Base-by-base conservation (phyloP, 1,140 invertebrate species). In the Proales similis region DNA sequence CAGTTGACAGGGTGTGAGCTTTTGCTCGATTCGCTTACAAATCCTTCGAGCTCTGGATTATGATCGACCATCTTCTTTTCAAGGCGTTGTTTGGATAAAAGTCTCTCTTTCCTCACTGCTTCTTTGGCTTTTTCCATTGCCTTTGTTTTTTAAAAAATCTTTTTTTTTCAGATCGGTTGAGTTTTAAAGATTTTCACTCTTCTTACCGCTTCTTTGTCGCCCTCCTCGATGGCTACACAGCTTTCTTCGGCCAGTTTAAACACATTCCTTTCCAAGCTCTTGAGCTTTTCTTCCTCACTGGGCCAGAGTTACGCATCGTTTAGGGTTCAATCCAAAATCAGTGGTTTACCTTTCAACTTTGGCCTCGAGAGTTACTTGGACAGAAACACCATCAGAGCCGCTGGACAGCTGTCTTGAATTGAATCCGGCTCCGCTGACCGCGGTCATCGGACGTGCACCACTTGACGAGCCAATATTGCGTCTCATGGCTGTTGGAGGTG, bases 81-180 rank as follows among this genome's bases (percentile, higher is more conserved):
- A 74, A 94, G 90, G 68, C 91, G 86, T 70, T 91, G 81, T 65
- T 86, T 79, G 60, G 90, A 88, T n/a, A 96, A 73, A 64, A 84
- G 85, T 64, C 74, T 65, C 74, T 98, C 93, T 72, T 94, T 85
- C 6, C 87, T 82, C 0, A 88, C 90, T 12, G 92, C 91, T 77
- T 98, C 92, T 76, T 95, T 94, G 0, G 92, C 93, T 74, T 91
- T 87, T 48, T 90, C 86, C 27, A 98, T 74, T 0, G 90, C 51
- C 49, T 53, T 9, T 36, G 9, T 36, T 30, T 17, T 7, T 32
- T 3, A 53, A 53, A 53, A 33, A 9, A 36, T 5, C 17, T 2
- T 33, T 22, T 11, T 14, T 30, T 14, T 11, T 14, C 7, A 19
- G 32, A 30, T 38, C n/a, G 2, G 27, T 12, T 7, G 38, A 27